These are phyloP conservation scores for Sebastes kiyomatsui DNA, from an alignment of 2,797 vertebrate species.

Conservation along the genomic window DNA sequence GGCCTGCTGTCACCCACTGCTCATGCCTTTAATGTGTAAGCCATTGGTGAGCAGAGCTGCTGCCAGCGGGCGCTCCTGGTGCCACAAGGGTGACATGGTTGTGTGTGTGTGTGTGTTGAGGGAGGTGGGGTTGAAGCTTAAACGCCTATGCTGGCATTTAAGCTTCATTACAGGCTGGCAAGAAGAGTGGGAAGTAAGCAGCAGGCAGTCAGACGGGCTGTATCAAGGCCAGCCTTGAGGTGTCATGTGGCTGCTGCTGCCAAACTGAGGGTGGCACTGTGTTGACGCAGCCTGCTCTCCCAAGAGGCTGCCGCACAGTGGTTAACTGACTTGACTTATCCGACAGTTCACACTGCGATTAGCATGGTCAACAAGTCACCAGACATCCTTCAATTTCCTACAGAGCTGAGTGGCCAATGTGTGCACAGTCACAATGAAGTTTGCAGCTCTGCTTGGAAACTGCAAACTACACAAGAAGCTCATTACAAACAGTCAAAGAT, in stretches of 20 bases:
- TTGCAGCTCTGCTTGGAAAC: slow-evolving; percentile 13
- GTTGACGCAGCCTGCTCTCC: slow-evolving; percentile 46
- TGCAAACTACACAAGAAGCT: slow-evolving; percentile 9
- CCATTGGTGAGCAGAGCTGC: slow-evolving; percentile 60
- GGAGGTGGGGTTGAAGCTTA: slow-evolving; percentile 18
- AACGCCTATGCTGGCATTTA: slow-evolving; percentile 49
- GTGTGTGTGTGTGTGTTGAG: background rate
- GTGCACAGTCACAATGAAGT: slow-evolving; percentile 21
- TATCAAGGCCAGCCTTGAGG: slow-evolving; percentile 46
- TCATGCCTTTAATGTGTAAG: slow-evolving; percentile 83
- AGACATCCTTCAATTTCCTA: slow-evolving; percentile 32
- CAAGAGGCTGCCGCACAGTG: slow-evolving; percentile 43
- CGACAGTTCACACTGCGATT: slow-evolving; percentile 49
- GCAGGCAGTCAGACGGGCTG: slow-evolving; percentile 46
- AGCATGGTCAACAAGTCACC: slow-evolving; percentile 45
- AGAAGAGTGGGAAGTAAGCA: slow-evolving; percentile 41
- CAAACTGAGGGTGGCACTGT: slow-evolving; percentile 70
- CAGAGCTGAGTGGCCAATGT: slow-evolving; percentile 24
- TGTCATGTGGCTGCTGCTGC: slow-evolving; percentile 58
- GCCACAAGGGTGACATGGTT: slow-evolving; percentile 39
- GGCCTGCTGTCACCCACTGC: slow-evolving; percentile 80
- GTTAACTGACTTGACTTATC: slow-evolving; percentile 38
- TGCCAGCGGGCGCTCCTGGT: slow-evolving; percentile 43
- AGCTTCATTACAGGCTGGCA: slow-evolving; percentile 55
- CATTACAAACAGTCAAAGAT: background rate